phyloP scores from a whole-genome alignment of 2,113 vertebrate species.

The Pan paniscus region DNA sequence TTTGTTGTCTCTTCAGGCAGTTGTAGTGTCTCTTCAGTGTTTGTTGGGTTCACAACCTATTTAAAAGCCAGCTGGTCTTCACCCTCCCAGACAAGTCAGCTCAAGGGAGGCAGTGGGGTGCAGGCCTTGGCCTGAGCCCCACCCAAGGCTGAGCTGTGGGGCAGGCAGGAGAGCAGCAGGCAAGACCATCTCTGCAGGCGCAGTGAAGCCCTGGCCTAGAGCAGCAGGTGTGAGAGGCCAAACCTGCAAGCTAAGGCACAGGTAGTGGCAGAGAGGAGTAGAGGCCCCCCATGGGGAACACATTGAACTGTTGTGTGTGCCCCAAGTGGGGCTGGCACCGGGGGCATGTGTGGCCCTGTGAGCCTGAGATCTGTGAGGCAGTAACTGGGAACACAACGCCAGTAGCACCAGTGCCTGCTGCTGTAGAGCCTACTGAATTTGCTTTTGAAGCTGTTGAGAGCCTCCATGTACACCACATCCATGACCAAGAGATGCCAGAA shows the following conservation, averaged over 20 bases:
- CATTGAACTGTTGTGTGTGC: conserved; percentile 93
- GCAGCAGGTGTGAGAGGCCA: no score
- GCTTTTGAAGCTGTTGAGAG: conserved; percentile 86
- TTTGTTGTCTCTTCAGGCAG: conserved; percentile 44
- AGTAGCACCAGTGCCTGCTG: conserved; percentile 57
- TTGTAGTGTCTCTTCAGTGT: conserved; percentile 42
- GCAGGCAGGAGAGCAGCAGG: not conserved
- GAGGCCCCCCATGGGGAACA: conserved; percentile 89
- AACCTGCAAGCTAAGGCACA: not conserved
- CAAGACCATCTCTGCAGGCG: not conserved
- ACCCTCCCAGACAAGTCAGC: conserved; percentile 63
- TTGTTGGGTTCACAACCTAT: conserved; percentile 69
- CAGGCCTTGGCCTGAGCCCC: conserved; percentile 68
- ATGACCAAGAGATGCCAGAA: conserved; percentile 93
- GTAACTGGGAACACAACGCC: conserved; percentile 82
- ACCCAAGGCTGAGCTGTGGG: conserved; percentile 61
- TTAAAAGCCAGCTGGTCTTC: conserved; percentile 66
- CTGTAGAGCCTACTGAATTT: conserved; percentile 87
- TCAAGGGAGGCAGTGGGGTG: conserved; percentile 55
- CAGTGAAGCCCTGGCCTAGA: conserved; percentile 46
- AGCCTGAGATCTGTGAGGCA: conserved; percentile 85
- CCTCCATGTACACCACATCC: conserved; percentile 95
- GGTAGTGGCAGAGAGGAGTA: conserved; percentile 40
- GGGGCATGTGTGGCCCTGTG: conserved; percentile 69
- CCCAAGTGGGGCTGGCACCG: conserved; percentile 86